Conservation (phyloP, 2,797 vertebrate species). For the Rhinella marina region DNA sequence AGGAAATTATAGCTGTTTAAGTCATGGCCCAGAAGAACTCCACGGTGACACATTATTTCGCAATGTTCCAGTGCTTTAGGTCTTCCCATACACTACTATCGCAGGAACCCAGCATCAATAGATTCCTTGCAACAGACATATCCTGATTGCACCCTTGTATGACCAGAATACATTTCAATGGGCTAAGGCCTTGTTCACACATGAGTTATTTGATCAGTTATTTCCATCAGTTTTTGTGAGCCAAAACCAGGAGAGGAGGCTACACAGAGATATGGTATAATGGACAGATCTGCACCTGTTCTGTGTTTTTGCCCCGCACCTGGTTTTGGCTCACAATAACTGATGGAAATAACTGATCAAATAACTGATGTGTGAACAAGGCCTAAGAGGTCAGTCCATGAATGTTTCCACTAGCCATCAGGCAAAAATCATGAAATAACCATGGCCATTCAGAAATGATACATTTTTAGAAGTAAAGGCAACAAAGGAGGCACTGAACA, state of each 20-base stretch:
- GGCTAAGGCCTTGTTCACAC: too few species aligned
- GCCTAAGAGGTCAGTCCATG: not conserved
- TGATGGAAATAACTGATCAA: too few species aligned
- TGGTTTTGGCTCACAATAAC: too few species aligned
- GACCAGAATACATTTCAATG: not conserved
- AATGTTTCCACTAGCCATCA: not conserved
- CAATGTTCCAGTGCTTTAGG: not conserved
- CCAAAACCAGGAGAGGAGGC: too few species aligned
- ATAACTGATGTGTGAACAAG: too few species aligned
- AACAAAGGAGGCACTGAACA: not conserved
- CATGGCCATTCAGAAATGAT: not conserved
- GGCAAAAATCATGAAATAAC: not conserved
- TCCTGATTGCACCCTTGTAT: not conserved
- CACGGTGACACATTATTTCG: not conserved
- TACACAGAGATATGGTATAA: too few species aligned
- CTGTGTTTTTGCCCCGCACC: too few species aligned
- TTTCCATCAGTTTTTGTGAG: too few species aligned
- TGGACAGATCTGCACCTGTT: too few species aligned
- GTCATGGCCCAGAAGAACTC: too few species aligned
- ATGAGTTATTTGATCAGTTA: too few species aligned
- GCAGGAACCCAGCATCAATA: too few species aligned
- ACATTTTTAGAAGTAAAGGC: not conserved
- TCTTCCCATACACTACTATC: not conserved
- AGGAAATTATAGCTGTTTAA: not conserved
- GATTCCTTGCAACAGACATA: not conserved